Conservation (phyloP, 2,113 vertebrate species). For the Myiozetetes cayanensis region DNA sequence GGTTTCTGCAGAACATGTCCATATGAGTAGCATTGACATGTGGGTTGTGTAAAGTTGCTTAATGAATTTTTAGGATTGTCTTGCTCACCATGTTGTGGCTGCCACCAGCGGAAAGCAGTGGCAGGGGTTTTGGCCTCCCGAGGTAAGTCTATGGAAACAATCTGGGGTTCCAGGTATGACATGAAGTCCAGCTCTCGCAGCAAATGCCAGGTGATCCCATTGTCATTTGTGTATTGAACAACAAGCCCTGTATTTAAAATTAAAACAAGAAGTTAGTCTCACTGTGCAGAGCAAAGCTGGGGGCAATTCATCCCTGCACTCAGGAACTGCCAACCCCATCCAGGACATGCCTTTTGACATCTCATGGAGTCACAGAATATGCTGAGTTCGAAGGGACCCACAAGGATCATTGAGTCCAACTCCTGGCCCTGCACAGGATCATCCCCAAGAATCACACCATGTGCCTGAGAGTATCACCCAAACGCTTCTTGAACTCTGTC, state of each 20-base stretch:
- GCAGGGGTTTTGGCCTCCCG: conserved; percentile 87
- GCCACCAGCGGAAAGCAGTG: conserved; percentile 97
- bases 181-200: conserved; percentile 92
- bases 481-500: background rate
- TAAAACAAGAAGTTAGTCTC: conserved; percentile 9
- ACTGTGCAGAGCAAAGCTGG: background rate
- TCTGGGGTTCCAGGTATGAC: conserved; percentile 92
- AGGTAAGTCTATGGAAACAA: conserved; percentile 92
- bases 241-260: conserved; percentile 81
- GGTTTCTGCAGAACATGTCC: background rate
- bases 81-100: conserved; percentile 88
- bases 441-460: background rate
- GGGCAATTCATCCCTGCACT: background rate
- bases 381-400: background rate
- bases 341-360: fast-evolving
- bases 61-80: background rate
- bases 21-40: background rate
- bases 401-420: background rate
- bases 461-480: background rate
- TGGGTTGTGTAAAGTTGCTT: background rate
- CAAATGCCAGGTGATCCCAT: conserved; percentile 91
- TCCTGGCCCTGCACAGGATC: background rate
- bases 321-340: background rate
- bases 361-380: background rate
- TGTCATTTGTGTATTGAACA: conserved; percentile 94